A percentile compares a stretch with the other conserved stretches of the same genome.
Evolutionary conservation across 37 sponge, comb jelly and placozoan genomes (phyloP).

Genomic region (Diacarnus erythraeanus): DNA sequence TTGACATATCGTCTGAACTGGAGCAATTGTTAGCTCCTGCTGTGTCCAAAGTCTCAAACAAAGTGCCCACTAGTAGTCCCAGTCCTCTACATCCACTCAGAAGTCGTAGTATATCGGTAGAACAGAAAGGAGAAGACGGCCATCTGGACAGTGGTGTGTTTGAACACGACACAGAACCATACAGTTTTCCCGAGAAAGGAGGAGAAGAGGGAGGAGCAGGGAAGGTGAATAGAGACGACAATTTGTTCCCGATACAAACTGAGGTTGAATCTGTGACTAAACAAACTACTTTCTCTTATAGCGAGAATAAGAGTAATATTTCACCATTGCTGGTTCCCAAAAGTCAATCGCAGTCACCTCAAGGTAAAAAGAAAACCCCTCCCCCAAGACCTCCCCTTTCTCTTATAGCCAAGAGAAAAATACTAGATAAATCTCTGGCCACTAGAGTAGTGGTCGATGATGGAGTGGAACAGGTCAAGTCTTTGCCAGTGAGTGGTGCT

Average conservation of each 20-base stretch:
- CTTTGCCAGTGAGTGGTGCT: not conserved
- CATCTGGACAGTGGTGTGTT: conserved; percentile 30
- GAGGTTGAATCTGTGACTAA: too few species aligned
- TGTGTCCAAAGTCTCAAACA: not conserved
- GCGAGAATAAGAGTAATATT: too few species aligned
- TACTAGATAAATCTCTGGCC: not conserved
- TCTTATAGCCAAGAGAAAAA: not conserved
- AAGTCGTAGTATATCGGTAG: too few species aligned
- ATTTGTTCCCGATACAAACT: too few species aligned
- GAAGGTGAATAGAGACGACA: not conserved
- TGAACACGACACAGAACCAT: conserved; percentile 10
- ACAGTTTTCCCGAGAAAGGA: not conserved
- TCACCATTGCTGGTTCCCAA: too few species aligned
- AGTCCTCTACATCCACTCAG: too few species aligned
- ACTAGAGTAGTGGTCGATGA: not conserved
- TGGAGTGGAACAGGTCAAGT: not conserved
- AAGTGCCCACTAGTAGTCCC: not conserved
- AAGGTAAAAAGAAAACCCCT: not conserved
- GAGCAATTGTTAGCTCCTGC: not conserved
- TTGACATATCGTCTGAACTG: not conserved
- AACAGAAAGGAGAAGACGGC: too few species aligned
- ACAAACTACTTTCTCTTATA: too few species aligned
- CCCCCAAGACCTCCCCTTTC: conserved; percentile 29
- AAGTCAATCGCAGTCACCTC: too few species aligned
- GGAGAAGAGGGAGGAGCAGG: not conserved